A percentile compares a stretch with the other conserved stretches of the same genome.
phyloP scores from a whole-genome alignment of 2,888 invertebrate genomes.

The Sphecodes monilicornis region DNA sequence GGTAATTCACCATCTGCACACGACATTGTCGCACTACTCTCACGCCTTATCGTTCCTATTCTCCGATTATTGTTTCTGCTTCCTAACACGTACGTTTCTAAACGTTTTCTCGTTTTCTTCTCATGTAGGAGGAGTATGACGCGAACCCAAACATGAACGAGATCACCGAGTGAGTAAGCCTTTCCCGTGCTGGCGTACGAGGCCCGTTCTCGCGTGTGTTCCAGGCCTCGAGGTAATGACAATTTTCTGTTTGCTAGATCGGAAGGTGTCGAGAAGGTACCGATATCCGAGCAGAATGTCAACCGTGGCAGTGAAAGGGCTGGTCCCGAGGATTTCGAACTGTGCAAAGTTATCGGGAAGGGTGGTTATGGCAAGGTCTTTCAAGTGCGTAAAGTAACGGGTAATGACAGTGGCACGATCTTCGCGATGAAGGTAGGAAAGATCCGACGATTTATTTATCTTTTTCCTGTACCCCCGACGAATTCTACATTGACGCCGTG shows the following conservation, averaged over 20 bases:
- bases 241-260: slow-evolving; percentile 66
- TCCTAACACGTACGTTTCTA: slow-evolving; percentile 8
- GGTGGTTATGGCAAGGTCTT: slow-evolving; percentile 92
- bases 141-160: slow-evolving; percentile 91
- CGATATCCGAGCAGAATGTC: slow-evolving; percentile 90
- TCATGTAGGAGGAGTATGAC: slow-evolving; percentile 91
- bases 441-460: slow-evolving; percentile 14
- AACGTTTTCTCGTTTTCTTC: slow-evolving; percentile 50
- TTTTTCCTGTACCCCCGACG: background rate
- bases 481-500: background rate
- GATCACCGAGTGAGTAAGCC: slow-evolving; percentile 90
- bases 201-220: background rate
- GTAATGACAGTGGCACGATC: slow-evolving; percentile 88
- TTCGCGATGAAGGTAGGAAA: slow-evolving; percentile 90
- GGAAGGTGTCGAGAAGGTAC: slow-evolving; percentile 89
- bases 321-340: slow-evolving; percentile 93
- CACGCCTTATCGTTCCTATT: slow-evolving; percentile 26
- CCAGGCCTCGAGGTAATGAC: slow-evolving; percentile 34
- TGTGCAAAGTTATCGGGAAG: slow-evolving; percentile 90
- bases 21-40: slow-evolving; percentile 25
- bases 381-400: slow-evolving; percentile 88
- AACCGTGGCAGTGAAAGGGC: slow-evolving; percentile 95
- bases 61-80: slow-evolving; percentile 11
- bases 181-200: slow-evolving; percentile 13
- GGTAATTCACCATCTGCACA: slow-evolving; percentile 85